These are phyloP conservation scores for Drosophila azteca DNA, from an alignment of 1,140 invertebrate species.

Conservation along the genomic window DNA sequence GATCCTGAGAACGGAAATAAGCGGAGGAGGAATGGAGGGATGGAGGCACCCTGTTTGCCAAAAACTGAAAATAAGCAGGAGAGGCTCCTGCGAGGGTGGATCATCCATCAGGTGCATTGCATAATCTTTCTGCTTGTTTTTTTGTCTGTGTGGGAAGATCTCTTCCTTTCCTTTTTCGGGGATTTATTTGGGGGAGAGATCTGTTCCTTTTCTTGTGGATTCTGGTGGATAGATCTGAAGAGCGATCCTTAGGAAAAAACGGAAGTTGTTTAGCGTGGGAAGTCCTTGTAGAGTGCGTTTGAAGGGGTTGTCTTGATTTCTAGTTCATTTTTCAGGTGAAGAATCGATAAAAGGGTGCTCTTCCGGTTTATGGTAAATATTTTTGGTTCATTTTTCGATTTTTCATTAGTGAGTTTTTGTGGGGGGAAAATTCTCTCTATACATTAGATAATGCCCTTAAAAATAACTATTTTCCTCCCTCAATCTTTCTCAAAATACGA, in stretches of 20 bases:
- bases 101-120: slow-evolving; percentile 50
- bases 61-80: slow-evolving; percentile 15
- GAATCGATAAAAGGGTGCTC: no score
- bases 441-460: no score
- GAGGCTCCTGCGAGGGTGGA: slow-evolving; percentile 49
- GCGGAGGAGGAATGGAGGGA: not conserved
- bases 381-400: no score
- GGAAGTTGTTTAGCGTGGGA: slow-evolving; percentile 56
- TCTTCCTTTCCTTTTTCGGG: not conserved
- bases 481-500: not conserved
- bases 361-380: no score
- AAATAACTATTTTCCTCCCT: no score
- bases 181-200: not conserved
- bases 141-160: slow-evolving; percentile 47
- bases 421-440: no score
- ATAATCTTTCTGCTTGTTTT: slow-evolving; percentile 42
- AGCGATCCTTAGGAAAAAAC: slow-evolving; percentile 20
- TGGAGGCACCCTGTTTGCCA: slow-evolving; percentile 37
- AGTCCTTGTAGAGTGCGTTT: slow-evolving; percentile 19
- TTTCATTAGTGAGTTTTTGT: no score
- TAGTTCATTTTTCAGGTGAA: no score
- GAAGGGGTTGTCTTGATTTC: slow-evolving; percentile 11
- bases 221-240: not conserved
- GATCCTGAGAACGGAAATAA: slow-evolving; percentile 50
- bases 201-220: not conserved